Base-by-base conservation (phyloP, 2,113 vertebrate genomes). In the Neogale vison region DNA sequence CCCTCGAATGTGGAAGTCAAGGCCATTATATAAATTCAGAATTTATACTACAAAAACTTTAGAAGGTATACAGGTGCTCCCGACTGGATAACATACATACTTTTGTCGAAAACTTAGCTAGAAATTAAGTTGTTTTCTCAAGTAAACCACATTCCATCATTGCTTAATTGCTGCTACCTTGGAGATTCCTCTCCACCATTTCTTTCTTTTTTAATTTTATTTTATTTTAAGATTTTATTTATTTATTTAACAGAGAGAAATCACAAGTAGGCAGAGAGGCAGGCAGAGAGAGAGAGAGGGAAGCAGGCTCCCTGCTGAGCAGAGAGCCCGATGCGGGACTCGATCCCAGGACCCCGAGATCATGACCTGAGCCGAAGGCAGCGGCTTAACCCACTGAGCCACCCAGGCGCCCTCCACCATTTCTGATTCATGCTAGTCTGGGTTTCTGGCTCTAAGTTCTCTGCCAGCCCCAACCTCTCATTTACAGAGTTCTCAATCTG, bases 371-470 rank as follows among this genome's bases (percentile, higher is more conserved):
- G n/a, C n/a, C n/a, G n/a, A n/a, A n/a, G n/a, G n/a, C n/a, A n/a
- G n/a, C n/a, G n/a, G n/a, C n/a, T n/a, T n/a, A n/a, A n/a, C n/a
- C n/a, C n/a, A n/a, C n/a, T n/a, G n/a, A n/a, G n/a, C n/a, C n/a
- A n/a, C n/a, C n/a, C n/a, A n/a, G n/a, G n/a, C n/a, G n/a, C n/a
- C n/a, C n/a, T 77, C 45, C 57, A 71, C 57, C 39, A 26, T 69
- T 34, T 95, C 82, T 96, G 94, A 84, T 69, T 91, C 63, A 87
- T 61, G 47, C 36, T 57, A 23, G 57, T 17, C 80, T 93, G 63
- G 82, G 71, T 55, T 45, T 47, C 17, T 59, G 29, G 20, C 36
- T 89, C n/a, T n/a, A 36, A 69, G 34, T 80, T 82, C 57, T 57
- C 45, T 87, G 59, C 65, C 84, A 95, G 79, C 59, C 21, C 34